These are phyloP conservation scores for Tanypteryx hageni DNA, from an alignment of 2,888 invertebrate genomes.

Conservation along the genomic window DNA sequence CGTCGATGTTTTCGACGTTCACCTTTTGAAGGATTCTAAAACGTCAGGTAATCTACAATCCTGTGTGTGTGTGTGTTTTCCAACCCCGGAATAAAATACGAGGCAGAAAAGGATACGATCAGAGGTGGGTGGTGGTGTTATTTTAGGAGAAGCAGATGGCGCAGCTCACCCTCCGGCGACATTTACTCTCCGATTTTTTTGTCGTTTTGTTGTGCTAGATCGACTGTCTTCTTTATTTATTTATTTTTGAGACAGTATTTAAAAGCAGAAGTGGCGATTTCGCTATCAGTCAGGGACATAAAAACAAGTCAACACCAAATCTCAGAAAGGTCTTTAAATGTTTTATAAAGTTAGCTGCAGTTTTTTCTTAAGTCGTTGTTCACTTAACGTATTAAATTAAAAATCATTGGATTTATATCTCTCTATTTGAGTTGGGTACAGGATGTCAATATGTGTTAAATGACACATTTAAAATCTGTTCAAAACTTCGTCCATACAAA, in stretches of 20 bases:
- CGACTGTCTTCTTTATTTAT: background rate
- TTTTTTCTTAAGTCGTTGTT: too few species aligned
- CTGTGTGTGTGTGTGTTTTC: background rate
- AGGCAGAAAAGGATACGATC: background rate
- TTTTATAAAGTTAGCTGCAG: too few species aligned
- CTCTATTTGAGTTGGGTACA: too few species aligned
- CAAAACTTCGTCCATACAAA: too few species aligned
- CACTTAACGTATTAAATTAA: too few species aligned
- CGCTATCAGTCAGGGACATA: background rate
- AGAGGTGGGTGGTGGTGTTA: background rate
- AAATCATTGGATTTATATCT: too few species aligned
- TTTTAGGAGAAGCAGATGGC: background rate
- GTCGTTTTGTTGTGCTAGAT: background rate
- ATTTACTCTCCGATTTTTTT: background rate
- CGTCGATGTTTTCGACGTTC: too few species aligned
- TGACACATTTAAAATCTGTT: too few species aligned
- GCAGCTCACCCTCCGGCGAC: background rate
- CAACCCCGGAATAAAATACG: background rate
- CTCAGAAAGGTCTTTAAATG: too few species aligned
- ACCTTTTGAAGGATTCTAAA: too few species aligned
- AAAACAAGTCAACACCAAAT: too few species aligned
- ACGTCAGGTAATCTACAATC: background rate
- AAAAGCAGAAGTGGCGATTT: background rate
- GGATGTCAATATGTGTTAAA: too few species aligned
- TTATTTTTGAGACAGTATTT: background rate